Conservation (phyloP, 2,888 invertebrate species). For the Ferrisia virgata region DNA sequence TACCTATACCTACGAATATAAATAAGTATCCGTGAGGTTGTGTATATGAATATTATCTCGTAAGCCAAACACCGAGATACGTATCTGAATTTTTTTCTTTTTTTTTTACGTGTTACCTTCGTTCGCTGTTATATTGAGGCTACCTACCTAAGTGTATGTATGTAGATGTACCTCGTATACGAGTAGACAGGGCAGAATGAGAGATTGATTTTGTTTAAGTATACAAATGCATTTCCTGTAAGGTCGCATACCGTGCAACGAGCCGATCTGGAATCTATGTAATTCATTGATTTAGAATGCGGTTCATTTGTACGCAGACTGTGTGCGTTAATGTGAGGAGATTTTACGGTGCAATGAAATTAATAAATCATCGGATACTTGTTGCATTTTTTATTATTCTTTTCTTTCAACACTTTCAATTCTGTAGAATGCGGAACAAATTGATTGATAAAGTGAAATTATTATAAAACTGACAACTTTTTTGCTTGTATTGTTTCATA, state of each 20-base stretch:
- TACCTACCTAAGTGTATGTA: too few relatives aligned
- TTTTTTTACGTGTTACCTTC: neutral
- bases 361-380: neutral
- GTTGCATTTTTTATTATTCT: neutral
- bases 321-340: neutral
- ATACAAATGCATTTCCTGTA: neutral
- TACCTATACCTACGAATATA: too few relatives aligned
- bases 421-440: conserved; percentile 1
- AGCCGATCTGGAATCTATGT: too few relatives aligned
- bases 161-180: too few relatives aligned
- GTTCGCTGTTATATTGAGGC: too few relatives aligned
- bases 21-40: neutral
- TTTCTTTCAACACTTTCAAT: conserved; percentile 10
- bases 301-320: neutral
- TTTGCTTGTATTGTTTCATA: neutral
- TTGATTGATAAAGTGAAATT: conserved; percentile 30
- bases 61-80: neutral
- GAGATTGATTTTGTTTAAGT: neutral
- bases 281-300: neutral
- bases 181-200: neutral
- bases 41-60: neutral
- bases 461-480: neutral
- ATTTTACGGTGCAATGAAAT: conserved; percentile 23
- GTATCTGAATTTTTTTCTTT: neutral
- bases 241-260: neutral